Percentiles rank a stretch among this genome's conserved stretches.
Evolutionary conservation across 2,113 vertebrate species (phyloP).

Genomic region (Tautogolabrus adspersus): DNA sequence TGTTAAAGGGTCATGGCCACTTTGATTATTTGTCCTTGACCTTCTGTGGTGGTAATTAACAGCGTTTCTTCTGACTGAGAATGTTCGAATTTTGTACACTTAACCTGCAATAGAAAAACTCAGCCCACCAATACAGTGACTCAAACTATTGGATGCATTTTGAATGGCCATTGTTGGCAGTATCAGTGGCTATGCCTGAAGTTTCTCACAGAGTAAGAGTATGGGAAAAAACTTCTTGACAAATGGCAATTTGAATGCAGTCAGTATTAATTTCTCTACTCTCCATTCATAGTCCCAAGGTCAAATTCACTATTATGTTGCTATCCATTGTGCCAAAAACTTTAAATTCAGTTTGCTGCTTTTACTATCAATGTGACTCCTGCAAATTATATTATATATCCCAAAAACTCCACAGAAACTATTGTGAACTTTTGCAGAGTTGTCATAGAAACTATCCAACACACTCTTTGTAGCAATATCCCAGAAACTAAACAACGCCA

Average conservation of each 20-base stretch:
- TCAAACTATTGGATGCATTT: conserved; percentile 7
- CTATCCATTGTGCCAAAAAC: background rate
- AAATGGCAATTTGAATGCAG: background rate
- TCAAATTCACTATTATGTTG: background rate
- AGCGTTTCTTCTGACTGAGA: background rate
- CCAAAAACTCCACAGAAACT: background rate
- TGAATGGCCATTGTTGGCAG: background rate
- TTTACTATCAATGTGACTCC: background rate
- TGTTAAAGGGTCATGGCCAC: background rate
- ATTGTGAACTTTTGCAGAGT: too few species aligned
- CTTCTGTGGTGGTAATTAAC: background rate
- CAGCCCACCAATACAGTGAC: background rate
- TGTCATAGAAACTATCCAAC: too few species aligned
- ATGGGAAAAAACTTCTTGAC: background rate
- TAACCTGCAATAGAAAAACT: background rate
- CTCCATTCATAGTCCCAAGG: too few species aligned
- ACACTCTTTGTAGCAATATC: too few species aligned
- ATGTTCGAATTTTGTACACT: background rate
- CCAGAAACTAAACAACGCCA: too few species aligned
- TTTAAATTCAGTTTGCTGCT: background rate
- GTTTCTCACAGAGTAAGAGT: background rate
- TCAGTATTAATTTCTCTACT: background rate
- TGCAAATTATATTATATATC: background rate
- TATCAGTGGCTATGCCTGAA: background rate
- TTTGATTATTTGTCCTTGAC: background rate